phyloP scores from a whole-genome alignment of 1,140 invertebrate species.

The Neodiprion fabricii region DNA sequence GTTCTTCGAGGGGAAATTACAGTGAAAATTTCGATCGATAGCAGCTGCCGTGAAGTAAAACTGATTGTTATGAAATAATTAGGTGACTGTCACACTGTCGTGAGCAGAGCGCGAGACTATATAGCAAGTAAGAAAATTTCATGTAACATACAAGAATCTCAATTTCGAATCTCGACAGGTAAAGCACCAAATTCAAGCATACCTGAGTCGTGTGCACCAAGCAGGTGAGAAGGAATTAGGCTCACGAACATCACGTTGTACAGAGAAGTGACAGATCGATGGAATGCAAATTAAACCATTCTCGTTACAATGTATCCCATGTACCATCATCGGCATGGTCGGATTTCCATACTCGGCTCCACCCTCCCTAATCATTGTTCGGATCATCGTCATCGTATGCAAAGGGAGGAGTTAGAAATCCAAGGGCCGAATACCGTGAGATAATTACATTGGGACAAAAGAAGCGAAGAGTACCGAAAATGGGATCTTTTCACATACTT shows the following conservation, averaged over 20 bases:
- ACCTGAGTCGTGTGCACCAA: background rate
- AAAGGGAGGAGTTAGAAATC: background rate
- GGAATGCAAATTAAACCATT: background rate
- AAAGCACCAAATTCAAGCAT: conserved; percentile 2
- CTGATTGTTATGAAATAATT: no score
- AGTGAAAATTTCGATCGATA: no score
- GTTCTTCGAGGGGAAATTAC: no score
- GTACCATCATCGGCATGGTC: background rate
- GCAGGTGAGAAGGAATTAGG: background rate
- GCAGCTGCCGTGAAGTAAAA: no score
- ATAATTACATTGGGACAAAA: no score
- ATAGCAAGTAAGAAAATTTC: no score
- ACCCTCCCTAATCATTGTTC: background rate
- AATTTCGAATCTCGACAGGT: background rate
- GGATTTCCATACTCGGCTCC: background rate
- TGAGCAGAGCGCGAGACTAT: no score
- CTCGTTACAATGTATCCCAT: background rate
- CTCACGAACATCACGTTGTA: background rate
- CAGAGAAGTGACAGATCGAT: background rate
- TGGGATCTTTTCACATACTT: no score
- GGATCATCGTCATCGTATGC: background rate
- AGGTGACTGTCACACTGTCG: no score
- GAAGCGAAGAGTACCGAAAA: no score
- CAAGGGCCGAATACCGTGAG: no score
- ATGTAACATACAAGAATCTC: no score